Percentiles rank a stretch among this genome's conserved stretches.
Conservation (phyloP, 2,888 invertebrate species). For the Philaethria dido region DNA sequence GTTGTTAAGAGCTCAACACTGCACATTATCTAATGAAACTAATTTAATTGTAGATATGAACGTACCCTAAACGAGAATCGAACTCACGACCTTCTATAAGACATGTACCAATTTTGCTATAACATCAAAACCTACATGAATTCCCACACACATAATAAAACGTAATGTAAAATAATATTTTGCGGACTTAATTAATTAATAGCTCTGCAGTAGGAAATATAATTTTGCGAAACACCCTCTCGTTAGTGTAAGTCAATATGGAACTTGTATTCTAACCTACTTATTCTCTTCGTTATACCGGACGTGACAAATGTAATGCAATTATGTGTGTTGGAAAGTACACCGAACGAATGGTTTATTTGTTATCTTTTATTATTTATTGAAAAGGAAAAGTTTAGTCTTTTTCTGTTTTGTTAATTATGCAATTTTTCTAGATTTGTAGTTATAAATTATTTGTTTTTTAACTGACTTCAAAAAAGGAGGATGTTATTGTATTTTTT, state of each 20-base stretch:
- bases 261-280: constrained; percentile 28
- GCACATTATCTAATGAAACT: too few relatives aligned
- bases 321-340: constrained; percentile 25
- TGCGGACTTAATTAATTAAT: constrained; percentile 34
- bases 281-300: constrained; percentile 23
- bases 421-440: neutral
- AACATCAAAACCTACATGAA: neutral
- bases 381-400: neutral
- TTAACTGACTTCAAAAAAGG: too few relatives aligned
- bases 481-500: too few relatives aligned
- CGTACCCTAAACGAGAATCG: neutral
- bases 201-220: constrained; percentile 28
- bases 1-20: too few relatives aligned
- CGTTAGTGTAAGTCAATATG: constrained; percentile 35
- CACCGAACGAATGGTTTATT: neutral
- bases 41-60: too few relatives aligned
- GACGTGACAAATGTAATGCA: constrained; percentile 25
- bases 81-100: neutral
- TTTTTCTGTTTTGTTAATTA: neutral
- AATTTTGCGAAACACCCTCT: constrained; percentile 32
- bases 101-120: neutral
- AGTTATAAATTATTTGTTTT: too few relatives aligned
- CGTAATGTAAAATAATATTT: constrained; percentile 20
- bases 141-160: neutral
- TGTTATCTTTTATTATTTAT: constrained; percentile 6